A percentile compares a stretch with the other conserved stretches of the same genome.
These are phyloP conservation scores for Drosophila ananassae DNA, from an alignment of 1,140 invertebrate species.

Conservation along the genomic window DNA sequence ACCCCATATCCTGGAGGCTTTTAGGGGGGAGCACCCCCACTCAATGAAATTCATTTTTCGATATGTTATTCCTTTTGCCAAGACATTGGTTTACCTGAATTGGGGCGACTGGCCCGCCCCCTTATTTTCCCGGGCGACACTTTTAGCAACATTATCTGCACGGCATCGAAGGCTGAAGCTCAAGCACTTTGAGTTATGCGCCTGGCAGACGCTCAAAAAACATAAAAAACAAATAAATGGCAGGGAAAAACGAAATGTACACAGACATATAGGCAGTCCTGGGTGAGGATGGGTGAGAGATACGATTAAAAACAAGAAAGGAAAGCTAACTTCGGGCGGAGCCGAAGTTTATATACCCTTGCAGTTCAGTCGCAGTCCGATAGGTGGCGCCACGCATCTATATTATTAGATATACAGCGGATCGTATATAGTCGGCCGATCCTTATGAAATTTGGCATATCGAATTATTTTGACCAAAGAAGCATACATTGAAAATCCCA, in stretches of 20 bases:
- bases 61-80: conserved; percentile 70
- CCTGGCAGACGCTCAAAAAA: conserved; percentile 70
- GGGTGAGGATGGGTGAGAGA: not conserved
- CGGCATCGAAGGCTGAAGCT: conserved; percentile 56
- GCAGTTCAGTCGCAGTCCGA: no score
- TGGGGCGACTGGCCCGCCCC: conserved; percentile 18
- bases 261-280: conserved; percentile 23
- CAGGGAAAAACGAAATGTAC: conserved; percentile 59
- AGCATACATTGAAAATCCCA: no score
- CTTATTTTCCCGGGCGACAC: conserved; percentile 48
- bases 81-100: conserved; percentile 65
- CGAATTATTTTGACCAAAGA: no score
- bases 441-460: no score
- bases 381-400: no score
- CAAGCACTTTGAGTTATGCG: conserved; percentile 78
- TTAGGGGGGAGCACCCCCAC: conserved; percentile 8
- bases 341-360: no score
- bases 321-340: no score
- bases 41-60: conserved; percentile 79
- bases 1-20: conserved; percentile 10
- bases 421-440: no score
- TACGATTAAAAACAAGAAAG: conserved; percentile 29
- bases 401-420: no score
- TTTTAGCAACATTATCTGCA: conserved; percentile 81
- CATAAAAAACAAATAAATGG: conserved; percentile 79